Evolutionary conservation across 2,797 vertebrate species (phyloP).

Genomic region (Cynodonichthys magdalenae): DNA sequence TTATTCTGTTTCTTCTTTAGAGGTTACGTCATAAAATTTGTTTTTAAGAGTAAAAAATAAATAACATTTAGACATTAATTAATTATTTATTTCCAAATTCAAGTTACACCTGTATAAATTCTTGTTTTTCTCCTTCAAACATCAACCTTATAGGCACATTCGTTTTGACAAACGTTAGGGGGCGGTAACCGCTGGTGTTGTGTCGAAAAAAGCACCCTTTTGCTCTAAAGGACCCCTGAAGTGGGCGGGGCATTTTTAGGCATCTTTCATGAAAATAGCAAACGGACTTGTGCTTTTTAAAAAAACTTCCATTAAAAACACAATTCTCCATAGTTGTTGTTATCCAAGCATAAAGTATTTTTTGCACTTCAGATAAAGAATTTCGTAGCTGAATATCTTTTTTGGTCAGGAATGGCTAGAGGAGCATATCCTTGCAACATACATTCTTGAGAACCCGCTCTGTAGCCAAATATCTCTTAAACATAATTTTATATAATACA

Average conservation of each 20-base stretch:
- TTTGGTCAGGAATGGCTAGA: no score
- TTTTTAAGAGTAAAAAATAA: background rate
- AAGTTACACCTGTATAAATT: no score
- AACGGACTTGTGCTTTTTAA: no score
- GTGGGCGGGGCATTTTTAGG: no score
- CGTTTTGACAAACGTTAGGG: constrained; percentile 27
- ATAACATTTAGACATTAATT: no score
- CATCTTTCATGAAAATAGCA: no score
- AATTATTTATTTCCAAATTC: no score
- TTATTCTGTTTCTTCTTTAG: background rate
- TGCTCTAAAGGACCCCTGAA: background rate
- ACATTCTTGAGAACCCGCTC: background rate
- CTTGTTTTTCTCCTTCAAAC: no score
- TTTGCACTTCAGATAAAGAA: no score
- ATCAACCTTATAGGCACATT: background rate
- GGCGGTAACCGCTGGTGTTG: constrained; percentile 30
- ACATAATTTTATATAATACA: background rate
- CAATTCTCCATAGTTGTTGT: background rate
- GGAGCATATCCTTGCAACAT: no score
- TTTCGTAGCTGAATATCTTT: no score
- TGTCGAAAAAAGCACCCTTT: background rate
- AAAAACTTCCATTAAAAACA: background rate
- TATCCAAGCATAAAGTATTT: no score
- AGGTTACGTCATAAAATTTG: background rate
- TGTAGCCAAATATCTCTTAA: background rate